These are phyloP conservation scores for Incurvaria masculella DNA, from an alignment of 2,888 invertebrate species.

Conservation along the genomic window DNA sequence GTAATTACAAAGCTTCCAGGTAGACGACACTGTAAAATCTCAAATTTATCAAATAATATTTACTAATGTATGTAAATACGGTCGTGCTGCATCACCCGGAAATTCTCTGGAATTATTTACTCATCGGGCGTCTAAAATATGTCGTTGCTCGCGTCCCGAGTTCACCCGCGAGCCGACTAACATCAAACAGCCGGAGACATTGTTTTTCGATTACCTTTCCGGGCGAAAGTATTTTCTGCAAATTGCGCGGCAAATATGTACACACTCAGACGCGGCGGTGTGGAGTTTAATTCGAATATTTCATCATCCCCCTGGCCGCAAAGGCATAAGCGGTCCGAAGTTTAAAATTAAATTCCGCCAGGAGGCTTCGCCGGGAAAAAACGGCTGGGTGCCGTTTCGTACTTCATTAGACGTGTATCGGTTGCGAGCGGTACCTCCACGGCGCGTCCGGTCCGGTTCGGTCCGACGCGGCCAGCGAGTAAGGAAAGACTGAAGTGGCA, in stretches of 20 bases:
- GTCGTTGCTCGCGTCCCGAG: too few species aligned
- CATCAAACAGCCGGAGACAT: too few species aligned
- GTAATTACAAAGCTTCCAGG: too few species aligned
- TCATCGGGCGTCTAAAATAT: too few species aligned
- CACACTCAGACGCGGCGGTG: neutral
- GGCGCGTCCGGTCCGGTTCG: neutral
- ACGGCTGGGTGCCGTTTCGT: neutral
- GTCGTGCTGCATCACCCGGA: too few species aligned
- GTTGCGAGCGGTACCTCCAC: neutral
- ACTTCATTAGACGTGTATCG: neutral
- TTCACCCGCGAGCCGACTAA: too few species aligned
- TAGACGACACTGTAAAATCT: too few species aligned
- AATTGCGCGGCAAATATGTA: neutral
- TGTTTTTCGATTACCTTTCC: neutral
- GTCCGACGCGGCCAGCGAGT: neutral
- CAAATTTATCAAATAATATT: too few species aligned
- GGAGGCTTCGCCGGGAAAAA: neutral
- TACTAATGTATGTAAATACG: too few species aligned
- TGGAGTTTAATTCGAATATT: neutral
- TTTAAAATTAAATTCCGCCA: slow-evolving; percentile 27
- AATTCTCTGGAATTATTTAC: too few species aligned
- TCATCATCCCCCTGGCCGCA: neutral
- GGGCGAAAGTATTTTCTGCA: neutral
- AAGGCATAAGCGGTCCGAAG: slow-evolving; percentile 7
- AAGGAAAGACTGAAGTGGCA: too few species aligned